Percentiles rank a stretch among this genome's conserved stretches.
Conservation (phyloP, 2,888 invertebrate genomes). For the Pristionchus fissidentatus region DNA sequence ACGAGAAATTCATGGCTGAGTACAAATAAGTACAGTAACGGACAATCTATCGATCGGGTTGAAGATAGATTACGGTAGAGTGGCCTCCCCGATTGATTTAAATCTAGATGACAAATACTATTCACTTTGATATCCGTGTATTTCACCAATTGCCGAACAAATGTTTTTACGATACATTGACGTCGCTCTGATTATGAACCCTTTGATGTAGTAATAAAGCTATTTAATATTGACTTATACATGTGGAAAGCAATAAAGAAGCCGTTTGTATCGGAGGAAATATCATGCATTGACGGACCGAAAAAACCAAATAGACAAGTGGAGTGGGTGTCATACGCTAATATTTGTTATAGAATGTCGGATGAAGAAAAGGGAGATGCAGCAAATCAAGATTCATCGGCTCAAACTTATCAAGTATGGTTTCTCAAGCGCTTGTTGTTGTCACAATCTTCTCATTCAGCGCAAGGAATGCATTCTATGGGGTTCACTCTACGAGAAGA, state of each 20-base stretch:
- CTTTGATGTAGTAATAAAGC: constrained; percentile 30
- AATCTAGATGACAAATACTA: background rate
- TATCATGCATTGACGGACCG: background rate
- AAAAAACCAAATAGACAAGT: background rate
- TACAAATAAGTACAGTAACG: constrained; percentile 63
- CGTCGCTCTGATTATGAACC: constrained; percentile 1
- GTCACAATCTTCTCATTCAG: background rate
- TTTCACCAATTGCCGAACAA: constrained; percentile 18
- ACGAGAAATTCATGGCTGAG: constrained; percentile 68
- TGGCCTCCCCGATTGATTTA: background rate
- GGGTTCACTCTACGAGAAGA: constrained; percentile 34
- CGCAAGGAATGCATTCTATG: constrained; percentile 42
- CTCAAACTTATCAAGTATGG: background rate
- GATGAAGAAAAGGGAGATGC: constrained; percentile 18
- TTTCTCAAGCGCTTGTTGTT: background rate
- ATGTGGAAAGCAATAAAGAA: background rate
- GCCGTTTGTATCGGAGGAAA: constrained; percentile 25
- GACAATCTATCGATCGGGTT: background rate
- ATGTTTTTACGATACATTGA: constrained; percentile 23
- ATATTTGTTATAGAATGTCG: constrained; percentile 12
- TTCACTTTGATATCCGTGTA: constrained; percentile 17
- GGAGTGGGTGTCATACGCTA: background rate
- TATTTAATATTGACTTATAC: background rate
- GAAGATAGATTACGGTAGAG: background rate
- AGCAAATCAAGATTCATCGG: background rate